Evolutionary conservation across 2,113 vertebrate species (phyloP).

Genomic region (Paracanthobrama guichenoti): DNA sequence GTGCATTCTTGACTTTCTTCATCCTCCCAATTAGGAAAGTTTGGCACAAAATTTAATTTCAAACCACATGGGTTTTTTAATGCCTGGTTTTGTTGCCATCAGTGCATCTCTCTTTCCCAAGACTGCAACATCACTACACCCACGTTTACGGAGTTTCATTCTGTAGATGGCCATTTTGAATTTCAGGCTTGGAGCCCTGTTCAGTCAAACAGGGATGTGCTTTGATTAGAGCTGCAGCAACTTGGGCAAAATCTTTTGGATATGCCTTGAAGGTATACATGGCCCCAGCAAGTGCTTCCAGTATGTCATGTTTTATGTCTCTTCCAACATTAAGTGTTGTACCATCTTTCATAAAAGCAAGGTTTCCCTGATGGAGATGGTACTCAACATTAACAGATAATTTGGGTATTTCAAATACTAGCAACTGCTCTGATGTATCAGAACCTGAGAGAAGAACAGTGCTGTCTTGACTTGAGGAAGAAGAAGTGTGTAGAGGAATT

Average conservation of each 20-base stretch:
- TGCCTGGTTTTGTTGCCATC: neutral
- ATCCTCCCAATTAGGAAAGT: neutral
- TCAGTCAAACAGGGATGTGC: neutral
- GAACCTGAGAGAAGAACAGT: neutral
- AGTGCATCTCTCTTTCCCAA: neutral
- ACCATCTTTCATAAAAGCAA: slow-evolving; percentile 24
- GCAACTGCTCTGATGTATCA: neutral
- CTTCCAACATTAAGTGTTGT: neutral
- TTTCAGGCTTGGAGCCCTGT: neutral
- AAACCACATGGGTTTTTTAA: neutral
- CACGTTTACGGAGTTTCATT: neutral
- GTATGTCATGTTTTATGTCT: slow-evolving; percentile 26
- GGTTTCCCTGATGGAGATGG: neutral
- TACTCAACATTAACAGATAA: neutral
- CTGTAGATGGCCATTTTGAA: neutral
- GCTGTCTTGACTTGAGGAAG: neutral
- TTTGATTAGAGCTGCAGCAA: neutral
- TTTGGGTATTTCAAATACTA: neutral
- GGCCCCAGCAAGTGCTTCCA: neutral
- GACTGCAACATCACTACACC: neutral
- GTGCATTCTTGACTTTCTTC: neutral
- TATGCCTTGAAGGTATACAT: slow-evolving; percentile 17
- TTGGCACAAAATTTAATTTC: neutral
- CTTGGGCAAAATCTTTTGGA: neutral
- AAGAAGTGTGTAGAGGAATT: neutral